Percentiles rank a stretch among this genome's conserved stretches.
These are phyloP conservation scores for Vulpes vulpes DNA, from an alignment of 2,113 vertebrate genomes.

Conservation along the genomic window DNA sequence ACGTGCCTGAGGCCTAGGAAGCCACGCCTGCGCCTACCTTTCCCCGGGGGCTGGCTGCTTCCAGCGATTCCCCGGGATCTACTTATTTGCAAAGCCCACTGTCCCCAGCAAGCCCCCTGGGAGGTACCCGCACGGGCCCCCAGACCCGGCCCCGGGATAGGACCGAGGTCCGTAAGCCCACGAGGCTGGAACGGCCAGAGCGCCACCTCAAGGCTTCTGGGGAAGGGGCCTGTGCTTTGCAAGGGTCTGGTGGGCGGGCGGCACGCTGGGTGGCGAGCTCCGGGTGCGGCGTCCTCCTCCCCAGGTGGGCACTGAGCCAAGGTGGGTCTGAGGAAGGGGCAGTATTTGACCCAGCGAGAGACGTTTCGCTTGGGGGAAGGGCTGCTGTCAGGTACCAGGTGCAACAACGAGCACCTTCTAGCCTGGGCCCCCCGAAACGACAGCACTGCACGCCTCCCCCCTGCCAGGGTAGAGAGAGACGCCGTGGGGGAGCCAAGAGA, in stretches of 20 bases:
- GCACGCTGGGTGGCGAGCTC: rapidly evolving
- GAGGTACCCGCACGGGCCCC: neutral
- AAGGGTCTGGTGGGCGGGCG: rapidly evolving
- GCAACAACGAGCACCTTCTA: neutral
- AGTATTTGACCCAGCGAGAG: neutral
- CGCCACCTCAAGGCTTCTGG: neutral
- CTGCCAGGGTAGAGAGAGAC: neutral
- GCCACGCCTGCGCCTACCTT: neutral
- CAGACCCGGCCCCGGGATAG: neutral
- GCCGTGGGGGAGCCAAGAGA: neutral
- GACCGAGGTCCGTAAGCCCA: neutral
- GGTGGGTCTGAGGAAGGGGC: neutral
- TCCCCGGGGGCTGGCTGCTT: neutral
- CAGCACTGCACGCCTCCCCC: neutral
- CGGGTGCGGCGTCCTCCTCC: rapidly evolving
- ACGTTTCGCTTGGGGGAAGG: neutral
- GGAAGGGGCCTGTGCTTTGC: rapidly evolving
- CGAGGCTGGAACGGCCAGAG: neutral
- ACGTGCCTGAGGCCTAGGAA: neutral
- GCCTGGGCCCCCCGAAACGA: neutral
- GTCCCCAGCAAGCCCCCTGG: neutral
- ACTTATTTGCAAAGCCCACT: neutral
- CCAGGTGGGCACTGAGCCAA: rapidly evolving
- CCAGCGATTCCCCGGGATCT: neutral
- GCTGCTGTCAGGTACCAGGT: no score